Base-by-base conservation (phyloP, 2,888 invertebrate genomes). In the Drosophila fulvimacula region DNA sequence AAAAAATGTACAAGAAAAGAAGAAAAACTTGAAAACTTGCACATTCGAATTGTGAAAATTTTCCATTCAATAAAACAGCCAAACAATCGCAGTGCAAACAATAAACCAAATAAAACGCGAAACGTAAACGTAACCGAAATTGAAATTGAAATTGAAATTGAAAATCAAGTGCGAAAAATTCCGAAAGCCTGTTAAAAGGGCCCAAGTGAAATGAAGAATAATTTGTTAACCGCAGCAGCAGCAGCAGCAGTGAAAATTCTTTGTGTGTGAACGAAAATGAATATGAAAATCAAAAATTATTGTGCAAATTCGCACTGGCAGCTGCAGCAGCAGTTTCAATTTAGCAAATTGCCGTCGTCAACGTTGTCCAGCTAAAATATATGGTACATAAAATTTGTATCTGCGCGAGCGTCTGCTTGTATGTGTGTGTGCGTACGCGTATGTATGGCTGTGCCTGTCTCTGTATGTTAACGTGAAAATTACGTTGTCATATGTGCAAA, bases 401-500 rank as follows among this genome's bases (percentile, higher is more conserved):
- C 81, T 80, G 75, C 67, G 69, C 65, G 69, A 56, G 58, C 64
- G 65, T 64, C 48, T 59, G 64, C 63, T 49, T 65, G 39, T 27
- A 38, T 56, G 36, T 5, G 49, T 19, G 32, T 13, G 19, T 49
- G 32, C 27, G 41, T 48, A 32, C 44, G 34, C 38, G 38, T 41
- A 21, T 52, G 30, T 13, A 38, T n/a, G 19, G n/a, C n/a, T 11
- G 34, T 19, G 27, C 6, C 7, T 30, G 27, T 30, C 5, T 34
- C 5, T 34, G 49, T 46, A 38, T 68, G 72, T 69, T 73, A 67
- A 66, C 58, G 74, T 73, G 49, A 70, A 88, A 83, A 86, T 86
- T 86, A 86, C 86, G 81, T 72, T 86, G 86, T 86, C 86, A 86
- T 81, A 83, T 88, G 83, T 86, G 79, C 86, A 79, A 82, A 88